Evolutionary conservation across 1,140 invertebrate genomes (phyloP).

Genomic region (Listronotus oregonensis): DNA sequence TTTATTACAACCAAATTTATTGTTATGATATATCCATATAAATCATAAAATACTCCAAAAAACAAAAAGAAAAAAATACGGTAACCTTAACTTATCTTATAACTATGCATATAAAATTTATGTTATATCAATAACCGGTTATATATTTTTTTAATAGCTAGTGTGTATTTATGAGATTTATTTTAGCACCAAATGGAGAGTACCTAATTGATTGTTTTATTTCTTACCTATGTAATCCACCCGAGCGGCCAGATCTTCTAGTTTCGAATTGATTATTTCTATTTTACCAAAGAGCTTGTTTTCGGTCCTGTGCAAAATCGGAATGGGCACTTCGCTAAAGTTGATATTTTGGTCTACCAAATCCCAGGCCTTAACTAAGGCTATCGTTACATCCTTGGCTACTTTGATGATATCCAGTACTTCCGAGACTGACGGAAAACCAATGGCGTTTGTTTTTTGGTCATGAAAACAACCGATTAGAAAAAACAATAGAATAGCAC

Average conservation of each 20-base stretch:
- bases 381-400: conserved; percentile 63
- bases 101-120: no score
- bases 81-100: no score
- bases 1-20: no score
- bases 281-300: conserved; percentile 48
- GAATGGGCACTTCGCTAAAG: conserved; percentile 61
- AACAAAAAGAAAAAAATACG: no score
- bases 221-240: conserved; percentile 52
- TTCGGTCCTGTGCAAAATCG: conserved; percentile 58
- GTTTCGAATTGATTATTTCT: conserved; percentile 40
- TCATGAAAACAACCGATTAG: conserved; percentile 5
- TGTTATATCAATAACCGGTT: no score
- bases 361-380: conserved; percentile 66
- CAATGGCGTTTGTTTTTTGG: background rate
- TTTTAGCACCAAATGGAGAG: no score
- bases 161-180: no score
- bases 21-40: no score
- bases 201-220: no score
- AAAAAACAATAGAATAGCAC: background rate
- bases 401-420: conserved; percentile 65
- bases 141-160: no score
- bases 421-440: background rate
- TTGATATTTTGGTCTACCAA: conserved; percentile 61
- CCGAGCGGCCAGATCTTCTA: conserved; percentile 45
- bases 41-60: no score